A percentile compares a stretch with the other conserved stretches of the same genome.
Conservation (phyloP, 2,797 vertebrate species). For the Scolopax rusticola region DNA sequence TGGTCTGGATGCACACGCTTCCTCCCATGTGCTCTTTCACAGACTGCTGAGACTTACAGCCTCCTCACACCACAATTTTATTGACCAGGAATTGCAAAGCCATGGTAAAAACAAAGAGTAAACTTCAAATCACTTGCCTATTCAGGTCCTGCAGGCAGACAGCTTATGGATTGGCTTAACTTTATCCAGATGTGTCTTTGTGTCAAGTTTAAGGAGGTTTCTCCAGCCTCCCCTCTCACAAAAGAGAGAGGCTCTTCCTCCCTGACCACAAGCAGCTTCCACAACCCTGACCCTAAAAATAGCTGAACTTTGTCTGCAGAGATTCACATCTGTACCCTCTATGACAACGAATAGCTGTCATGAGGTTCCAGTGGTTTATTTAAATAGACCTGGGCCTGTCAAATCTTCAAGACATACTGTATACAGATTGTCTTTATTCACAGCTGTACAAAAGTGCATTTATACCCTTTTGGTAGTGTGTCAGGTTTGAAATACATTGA, state of each 20-base stretch:
- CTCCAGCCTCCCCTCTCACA: neutral
- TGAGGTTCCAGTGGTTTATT: neutral
- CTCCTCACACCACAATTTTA: neutral
- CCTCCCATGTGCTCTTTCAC: neutral
- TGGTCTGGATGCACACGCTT: accelerated
- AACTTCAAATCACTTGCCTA: neutral
- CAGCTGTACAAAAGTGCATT: neutral
- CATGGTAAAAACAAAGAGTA: neutral
- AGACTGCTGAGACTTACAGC: neutral
- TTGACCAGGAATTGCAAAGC: neutral
- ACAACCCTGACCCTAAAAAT: neutral
- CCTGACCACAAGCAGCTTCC: neutral
- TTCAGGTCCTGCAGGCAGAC: neutral
- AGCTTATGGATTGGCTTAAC: neutral
- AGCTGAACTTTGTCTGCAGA: neutral
- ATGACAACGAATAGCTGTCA: neutral
- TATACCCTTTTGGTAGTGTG: neutral
- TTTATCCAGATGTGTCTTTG: neutral
- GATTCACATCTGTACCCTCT: neutral
- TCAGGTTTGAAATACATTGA: neutral
- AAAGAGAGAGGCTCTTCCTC: neutral
- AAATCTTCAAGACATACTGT: neutral
- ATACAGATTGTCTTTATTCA: neutral
- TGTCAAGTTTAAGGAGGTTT: neutral
- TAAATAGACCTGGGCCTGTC: neutral